Evolutionary conservation across 2,797 vertebrate species (phyloP), one percentile per base, ranked within the genome.

Genomic region (Meriones psammophilus): DNA sequence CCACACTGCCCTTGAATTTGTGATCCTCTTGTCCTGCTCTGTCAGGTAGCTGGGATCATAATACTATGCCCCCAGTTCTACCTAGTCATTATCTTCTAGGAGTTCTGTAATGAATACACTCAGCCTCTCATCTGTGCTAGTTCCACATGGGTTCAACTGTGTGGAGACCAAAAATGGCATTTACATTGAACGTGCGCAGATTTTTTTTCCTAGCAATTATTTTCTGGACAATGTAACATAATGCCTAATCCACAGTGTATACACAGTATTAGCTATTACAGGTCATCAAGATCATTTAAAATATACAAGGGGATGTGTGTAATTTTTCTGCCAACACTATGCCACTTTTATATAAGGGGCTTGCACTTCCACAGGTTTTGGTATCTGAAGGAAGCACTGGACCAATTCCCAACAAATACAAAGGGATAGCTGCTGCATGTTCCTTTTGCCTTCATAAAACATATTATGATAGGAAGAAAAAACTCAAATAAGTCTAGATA

Each of bases 401-500:
- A 81, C 84, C 30, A 17, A 58, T 46, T 2, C 36, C 60, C 17
- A 69, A 26, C 30, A 68, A 39, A 76, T 66, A 33, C 68, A 13
- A 42, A 88, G 76, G 28, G 17, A 68, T 36, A 33, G 30, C 77
- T 91, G 28, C n/a, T 81, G 46, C 10, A 22, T 54, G 22, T 66
- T 94, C 76, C 66, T 95, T 92, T 91, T 76, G 50, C 68, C 62
- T 89, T 66, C 33, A 76, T 62, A 85, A 89, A 92, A 77, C 36
- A 15, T 36, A 90, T 69, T 66, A 50, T 39, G 80, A 33, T n/a
- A 73, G 62, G 58, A 66, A 96, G 58, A 87, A 78, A 81, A 93
- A 92, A 87, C 42, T 30, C 24, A 69, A 46, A 26, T 77, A 54
- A 50, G 80, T 50, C 30, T 42, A 69, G 68, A 56, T 64, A 56